These are phyloP conservation scores for Crepidodera aurea DNA, from an alignment of 2,888 invertebrate genomes.

Conservation along the genomic window DNA sequence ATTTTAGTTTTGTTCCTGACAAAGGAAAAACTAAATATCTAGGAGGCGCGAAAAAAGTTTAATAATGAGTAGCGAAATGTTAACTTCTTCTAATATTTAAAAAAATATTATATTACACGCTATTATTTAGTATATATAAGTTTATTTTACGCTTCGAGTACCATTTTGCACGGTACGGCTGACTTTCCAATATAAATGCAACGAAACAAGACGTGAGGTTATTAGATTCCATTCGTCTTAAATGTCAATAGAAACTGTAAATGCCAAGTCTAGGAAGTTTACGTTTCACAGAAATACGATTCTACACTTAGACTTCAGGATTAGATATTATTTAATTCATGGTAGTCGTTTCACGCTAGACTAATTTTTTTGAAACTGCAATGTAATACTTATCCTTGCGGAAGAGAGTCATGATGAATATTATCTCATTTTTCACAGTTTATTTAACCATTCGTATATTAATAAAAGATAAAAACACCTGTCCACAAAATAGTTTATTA, in stretches of 20 bases:
- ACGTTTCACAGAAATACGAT: constrained; percentile 8
- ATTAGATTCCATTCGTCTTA: constrained; percentile 9
- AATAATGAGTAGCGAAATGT: too few species aligned
- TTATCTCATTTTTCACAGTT: neutral
- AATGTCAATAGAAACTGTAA: constrained; percentile 27
- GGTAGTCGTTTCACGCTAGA: neutral
- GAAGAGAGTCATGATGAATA: neutral
- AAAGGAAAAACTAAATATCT: too few species aligned
- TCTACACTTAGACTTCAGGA: neutral
- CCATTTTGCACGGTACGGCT: constrained; percentile 6
- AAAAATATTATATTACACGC: too few species aligned
- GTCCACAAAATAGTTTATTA: too few species aligned
- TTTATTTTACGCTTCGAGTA: too few species aligned
- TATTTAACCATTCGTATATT: too few species aligned
- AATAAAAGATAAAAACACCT: too few species aligned
- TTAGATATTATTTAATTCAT: neutral
- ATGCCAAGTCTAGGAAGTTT: constrained; percentile 24
- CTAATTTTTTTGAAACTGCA: neutral
- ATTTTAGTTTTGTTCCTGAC: too few species aligned
- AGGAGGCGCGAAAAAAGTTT: too few species aligned
- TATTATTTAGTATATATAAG: too few species aligned
- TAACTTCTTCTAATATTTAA: too few species aligned
- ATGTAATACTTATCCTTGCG: neutral
- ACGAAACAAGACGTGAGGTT: constrained; percentile 3
- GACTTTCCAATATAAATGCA: constrained; percentile 4